A percentile compares a stretch with the other conserved stretches of the same genome.
These are phyloP conservation scores for Unio delphinus DNA, from an alignment of 2,888 invertebrate genomes.

Conservation along the genomic window DNA sequence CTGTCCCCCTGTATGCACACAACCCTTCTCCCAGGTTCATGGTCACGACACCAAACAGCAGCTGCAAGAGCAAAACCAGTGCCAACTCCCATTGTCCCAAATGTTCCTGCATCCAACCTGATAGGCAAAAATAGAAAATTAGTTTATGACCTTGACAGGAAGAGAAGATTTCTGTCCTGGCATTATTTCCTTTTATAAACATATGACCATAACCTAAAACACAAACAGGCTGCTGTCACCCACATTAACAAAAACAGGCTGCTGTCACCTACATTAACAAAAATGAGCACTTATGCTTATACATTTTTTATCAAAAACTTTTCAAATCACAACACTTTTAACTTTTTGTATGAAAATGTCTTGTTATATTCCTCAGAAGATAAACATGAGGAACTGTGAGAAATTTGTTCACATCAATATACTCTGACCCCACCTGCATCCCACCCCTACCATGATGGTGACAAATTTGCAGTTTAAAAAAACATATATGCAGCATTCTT, in stretches of 20 bases:
- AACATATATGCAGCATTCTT: no score
- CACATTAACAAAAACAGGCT: background rate
- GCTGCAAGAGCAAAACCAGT: slow-evolving; percentile 93
- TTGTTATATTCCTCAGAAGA: no score
- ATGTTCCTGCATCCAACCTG: slow-evolving; percentile 94
- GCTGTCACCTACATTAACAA: background rate
- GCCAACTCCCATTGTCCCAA: slow-evolving; percentile 97
- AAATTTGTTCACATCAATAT: no score
- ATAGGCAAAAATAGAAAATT: slow-evolving; percentile 7
- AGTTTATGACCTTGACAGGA: no score
- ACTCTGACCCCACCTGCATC: no score
- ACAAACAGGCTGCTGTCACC: background rate
- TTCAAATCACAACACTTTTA: no score
- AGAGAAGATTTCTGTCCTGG: background rate
- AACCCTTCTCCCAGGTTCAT: slow-evolving; percentile 86
- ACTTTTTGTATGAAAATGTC: no score
- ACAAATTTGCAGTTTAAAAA: no score
- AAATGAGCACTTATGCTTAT: no score
- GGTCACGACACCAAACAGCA: slow-evolving; percentile 88
- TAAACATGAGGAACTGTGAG: no score
- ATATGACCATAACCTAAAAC: background rate
- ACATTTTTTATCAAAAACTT: no score
- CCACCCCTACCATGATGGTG: no score
- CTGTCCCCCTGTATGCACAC: slow-evolving; percentile 97
- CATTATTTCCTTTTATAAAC: background rate